Base-by-base conservation (phyloP, 2,797 vertebrate genomes). In the Esox lucius region DNA sequence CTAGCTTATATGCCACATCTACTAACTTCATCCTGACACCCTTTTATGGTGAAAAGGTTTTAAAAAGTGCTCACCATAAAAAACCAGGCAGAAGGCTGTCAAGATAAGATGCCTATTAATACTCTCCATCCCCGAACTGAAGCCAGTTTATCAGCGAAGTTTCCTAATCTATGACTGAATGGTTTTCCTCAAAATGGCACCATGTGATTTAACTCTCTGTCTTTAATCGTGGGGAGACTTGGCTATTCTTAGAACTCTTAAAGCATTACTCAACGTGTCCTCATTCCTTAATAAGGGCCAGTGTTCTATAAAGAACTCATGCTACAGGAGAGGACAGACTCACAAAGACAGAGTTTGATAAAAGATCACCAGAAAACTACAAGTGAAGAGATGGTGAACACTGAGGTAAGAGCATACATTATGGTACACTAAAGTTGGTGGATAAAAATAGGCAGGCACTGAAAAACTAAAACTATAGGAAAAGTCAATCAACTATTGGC, bases 231-330 rank as follows among this genome's bases (percentile, higher is more conserved):
- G 74, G 33, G 73, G 12, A 77, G 59, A 68, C 67, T 16, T 70
- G 51, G 19, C 72, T 85, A 86, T 86, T 88, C 83, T 72, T 80
- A 70, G 78, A 65, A 12, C 19, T 64, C 48, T 56, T 11, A 28
- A 70, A 56, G 71, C 68, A 67, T 77, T 73, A 84, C 74, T 87
- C 74, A 76, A 31, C 1, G 80, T 61, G 80, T 61, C 80, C 71
- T 75, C 73, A 75, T 86, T 89, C 22, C 75, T 73, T 84, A 81
- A 71, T 13, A 74, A 67, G 3, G 77, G 85, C 16, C 66, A 17
- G 39, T 8, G 46, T 12, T 70, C 61, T 70, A 69, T 24, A 73
- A 1, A 77, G 77, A 49, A 17, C 70, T 33, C 48, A 42, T 53
- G 42, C n/a, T 1, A 5, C 28, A 9, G 67, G 70, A 31, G 62